These are phyloP conservation scores for Eledone cirrhosa DNA, from an alignment of 2,888 invertebrate species.

Conservation along the genomic window DNA sequence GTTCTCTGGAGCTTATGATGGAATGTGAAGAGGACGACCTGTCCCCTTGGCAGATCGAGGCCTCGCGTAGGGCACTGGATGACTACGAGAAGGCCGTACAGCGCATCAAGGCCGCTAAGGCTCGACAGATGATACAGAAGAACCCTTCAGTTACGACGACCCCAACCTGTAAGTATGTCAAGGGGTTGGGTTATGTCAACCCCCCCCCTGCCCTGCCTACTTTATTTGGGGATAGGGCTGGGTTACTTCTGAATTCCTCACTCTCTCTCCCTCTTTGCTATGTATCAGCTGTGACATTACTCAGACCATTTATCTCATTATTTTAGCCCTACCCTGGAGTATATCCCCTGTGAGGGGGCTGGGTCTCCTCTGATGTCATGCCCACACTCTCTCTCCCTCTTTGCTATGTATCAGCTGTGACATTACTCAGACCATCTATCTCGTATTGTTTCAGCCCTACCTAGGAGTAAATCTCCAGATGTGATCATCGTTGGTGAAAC, in stretches of 20 bases:
- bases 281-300: too few species aligned
- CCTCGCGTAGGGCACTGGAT: conserved; percentile 74
- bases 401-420: too few species aligned
- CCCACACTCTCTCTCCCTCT: too few species aligned
- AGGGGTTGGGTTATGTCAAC: too few species aligned
- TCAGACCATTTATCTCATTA: too few species aligned
- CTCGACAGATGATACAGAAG: conserved; percentile 39
- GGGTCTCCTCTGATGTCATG: too few species aligned
- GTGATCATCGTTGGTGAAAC: conserved; percentile 51
- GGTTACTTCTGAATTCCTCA: too few species aligned
- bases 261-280: too few species aligned
- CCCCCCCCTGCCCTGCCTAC: too few species aligned
- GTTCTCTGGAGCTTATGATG: conserved; percentile 64
- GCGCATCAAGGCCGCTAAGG: conserved; percentile 40
- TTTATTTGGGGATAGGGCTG: too few species aligned
- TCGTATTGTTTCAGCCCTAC: conserved; percentile 22
- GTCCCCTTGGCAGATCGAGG: conserved; percentile 74
- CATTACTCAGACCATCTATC: conserved; percentile 25
- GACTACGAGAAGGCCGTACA: conserved; percentile 70
- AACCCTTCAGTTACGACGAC: conserved; percentile 31
- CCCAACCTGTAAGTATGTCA: conserved; percentile 12
- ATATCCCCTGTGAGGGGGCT: too few species aligned
- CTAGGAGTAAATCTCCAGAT: conserved; percentile 38
- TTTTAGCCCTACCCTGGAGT: too few species aligned
- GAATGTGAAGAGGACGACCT: conserved; percentile 80